These are phyloP conservation scores for Anastrepha obliqua DNA, from an alignment of 1,140 invertebrate genomes.

Conservation along the genomic window DNA sequence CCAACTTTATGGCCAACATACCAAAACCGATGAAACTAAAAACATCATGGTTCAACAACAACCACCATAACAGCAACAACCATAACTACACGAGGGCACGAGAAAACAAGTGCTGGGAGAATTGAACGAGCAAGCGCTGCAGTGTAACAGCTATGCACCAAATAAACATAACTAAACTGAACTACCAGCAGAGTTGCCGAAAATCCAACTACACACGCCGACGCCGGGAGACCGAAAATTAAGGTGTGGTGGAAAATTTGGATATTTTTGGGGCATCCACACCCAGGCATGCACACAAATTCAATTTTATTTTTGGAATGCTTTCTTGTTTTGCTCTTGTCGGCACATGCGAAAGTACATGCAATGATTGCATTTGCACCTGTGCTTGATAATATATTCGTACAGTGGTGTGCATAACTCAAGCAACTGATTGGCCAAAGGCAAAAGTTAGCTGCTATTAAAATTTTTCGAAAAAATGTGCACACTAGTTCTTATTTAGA, in stretches of 20 bases:
- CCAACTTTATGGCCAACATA: neutral
- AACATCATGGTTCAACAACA: neutral
- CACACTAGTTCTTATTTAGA: too few relatives aligned
- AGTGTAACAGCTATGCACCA: neutral
- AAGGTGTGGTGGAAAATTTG: neutral
- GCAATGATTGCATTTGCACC: neutral
- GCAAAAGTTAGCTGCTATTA: too few relatives aligned
- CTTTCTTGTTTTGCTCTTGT: neutral
- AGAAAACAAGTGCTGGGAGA: neutral
- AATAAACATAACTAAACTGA: neutral
- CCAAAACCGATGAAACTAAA: neutral
- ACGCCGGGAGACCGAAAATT: neutral
- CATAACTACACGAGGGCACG: neutral
- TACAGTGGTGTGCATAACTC: neutral
- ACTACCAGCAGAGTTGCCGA: too few relatives aligned
- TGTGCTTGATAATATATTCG: neutral
- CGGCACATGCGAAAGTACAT: slow-evolving; percentile 28
- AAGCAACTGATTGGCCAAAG: too few relatives aligned
- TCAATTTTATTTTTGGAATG: neutral
- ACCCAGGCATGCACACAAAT: neutral
- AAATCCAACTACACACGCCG: too few relatives aligned
- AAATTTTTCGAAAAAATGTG: too few relatives aligned
- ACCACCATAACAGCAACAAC: neutral
- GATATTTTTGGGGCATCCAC: neutral
- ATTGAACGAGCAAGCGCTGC: neutral